Evolutionary conservation across 2,797 vertebrate genomes (phyloP).

Genomic region (Micromesistius poutassou): DNA sequence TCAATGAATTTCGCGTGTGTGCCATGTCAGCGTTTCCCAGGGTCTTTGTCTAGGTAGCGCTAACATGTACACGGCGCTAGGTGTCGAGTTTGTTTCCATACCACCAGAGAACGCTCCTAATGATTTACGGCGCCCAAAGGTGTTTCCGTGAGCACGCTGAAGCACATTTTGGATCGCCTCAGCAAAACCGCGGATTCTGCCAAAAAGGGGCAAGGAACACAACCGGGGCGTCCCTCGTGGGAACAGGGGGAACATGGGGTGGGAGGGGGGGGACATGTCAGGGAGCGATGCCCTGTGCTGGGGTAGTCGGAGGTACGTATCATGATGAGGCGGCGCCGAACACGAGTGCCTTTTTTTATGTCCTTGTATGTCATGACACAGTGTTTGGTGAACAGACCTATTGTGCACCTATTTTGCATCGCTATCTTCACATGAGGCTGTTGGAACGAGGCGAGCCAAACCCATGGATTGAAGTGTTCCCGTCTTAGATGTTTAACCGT

Average conservation of each 20-base stretch:
- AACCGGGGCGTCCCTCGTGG: no score
- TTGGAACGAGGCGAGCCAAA: neutral
- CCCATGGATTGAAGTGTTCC: neutral
- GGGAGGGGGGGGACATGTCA: no score
- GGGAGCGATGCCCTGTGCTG: no score
- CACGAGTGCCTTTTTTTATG: no score
- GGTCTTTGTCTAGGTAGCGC: slow-evolving; percentile 1
- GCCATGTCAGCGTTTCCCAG: neutral
- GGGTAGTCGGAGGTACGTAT: no score
- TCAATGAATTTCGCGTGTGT: neutral
- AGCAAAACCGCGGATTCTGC: neutral
- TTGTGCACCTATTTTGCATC: neutral
- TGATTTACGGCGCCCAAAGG: no score
- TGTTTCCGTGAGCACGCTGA: neutral
- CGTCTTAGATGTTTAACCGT: neutral
- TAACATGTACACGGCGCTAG: neutral
- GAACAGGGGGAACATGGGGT: no score
- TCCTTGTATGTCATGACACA: neutral
- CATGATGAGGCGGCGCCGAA: no score
- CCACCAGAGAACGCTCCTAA: neutral
- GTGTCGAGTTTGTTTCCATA: neutral
- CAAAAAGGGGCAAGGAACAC: neutral
- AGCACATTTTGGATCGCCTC: neutral
- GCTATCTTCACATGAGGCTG: neutral
- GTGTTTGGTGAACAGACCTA: neutral